A percentile compares a stretch with the other conserved stretches of the same genome.
Evolutionary conservation across 2,888 invertebrate genomes (phyloP).

Genomic region (Mesochorus sp.): DNA sequence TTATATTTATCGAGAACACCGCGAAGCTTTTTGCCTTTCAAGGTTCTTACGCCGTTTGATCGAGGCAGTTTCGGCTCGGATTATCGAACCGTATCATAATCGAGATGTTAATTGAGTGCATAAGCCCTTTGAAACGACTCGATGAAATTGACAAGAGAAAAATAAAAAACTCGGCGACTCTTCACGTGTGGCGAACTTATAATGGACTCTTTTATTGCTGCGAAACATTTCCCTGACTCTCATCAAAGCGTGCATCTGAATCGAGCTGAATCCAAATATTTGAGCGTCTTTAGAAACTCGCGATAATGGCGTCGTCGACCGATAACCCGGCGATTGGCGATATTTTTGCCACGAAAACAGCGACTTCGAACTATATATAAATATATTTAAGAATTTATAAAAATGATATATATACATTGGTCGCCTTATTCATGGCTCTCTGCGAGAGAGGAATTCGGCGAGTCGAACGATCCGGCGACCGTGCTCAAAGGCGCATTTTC

Average conservation of each 20-base stretch:
- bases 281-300: not conserved
- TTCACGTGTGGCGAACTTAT: too few species aligned
- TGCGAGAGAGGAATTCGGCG: slow-evolving; percentile 36
- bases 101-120: too few species aligned
- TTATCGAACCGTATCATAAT: too few species aligned
- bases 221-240: slow-evolving; percentile 16
- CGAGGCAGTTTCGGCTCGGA: too few species aligned
- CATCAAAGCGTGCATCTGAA: too few species aligned
- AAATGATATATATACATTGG: not conserved
- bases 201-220: slow-evolving; percentile 41
- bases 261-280: slow-evolving; percentile 34
- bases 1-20: slow-evolving; percentile 36
- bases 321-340: slow-evolving; percentile 34
- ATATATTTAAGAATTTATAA: not conserved
- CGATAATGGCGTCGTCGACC: slow-evolving; percentile 50
- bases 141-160: too few species aligned
- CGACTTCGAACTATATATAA: not conserved
- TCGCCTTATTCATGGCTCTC: not conserved
- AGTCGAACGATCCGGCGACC: slow-evolving; percentile 21
- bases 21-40: not conserved
- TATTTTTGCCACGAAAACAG: slow-evolving; percentile 39
- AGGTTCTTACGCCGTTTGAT: too few species aligned
- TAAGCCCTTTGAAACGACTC: too few species aligned
- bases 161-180: too few species aligned
- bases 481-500: slow-evolving; percentile 25